Conservation (phyloP, 2,888 invertebrate genomes). For the Meghimatium bilineatum region DNA sequence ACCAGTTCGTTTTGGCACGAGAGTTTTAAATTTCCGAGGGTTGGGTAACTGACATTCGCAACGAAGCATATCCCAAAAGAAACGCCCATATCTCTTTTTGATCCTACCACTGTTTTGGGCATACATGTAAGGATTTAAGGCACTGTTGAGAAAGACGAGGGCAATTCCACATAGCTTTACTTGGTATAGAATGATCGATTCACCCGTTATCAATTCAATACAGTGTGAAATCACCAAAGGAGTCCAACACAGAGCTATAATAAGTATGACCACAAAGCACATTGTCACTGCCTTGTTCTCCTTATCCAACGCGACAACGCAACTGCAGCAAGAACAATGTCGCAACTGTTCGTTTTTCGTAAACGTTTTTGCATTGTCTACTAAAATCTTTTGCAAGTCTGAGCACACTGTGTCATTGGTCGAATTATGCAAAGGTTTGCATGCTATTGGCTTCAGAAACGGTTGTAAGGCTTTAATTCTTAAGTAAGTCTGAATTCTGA, state of each 20-base stretch:
- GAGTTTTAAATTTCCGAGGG: constrained; percentile 9
- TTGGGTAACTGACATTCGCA: constrained; percentile 49
- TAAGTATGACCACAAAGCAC: constrained; percentile 67
- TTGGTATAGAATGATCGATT: constrained; percentile 68
- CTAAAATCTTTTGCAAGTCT: constrained; percentile 32
- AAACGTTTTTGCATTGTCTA: background rate
- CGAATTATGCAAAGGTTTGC: background rate
- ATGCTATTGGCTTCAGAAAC: background rate
- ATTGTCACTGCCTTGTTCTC: constrained; percentile 66
- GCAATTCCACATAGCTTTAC: constrained; percentile 70
- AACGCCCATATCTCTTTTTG: constrained; percentile 58
- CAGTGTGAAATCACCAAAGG: constrained; percentile 67
- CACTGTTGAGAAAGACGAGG: constrained; percentile 69
- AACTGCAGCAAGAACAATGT: constrained; percentile 53
- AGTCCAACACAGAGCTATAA: constrained; percentile 66
- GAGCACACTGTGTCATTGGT: background rate
- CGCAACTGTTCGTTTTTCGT: constrained; percentile 15
- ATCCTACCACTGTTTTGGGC: constrained; percentile 62
- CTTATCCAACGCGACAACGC: constrained; percentile 58
- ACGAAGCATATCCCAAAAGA: constrained; percentile 52
- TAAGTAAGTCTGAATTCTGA: constrained; percentile 54
- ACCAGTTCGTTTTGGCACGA: background rate
- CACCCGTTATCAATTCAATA: constrained; percentile 62
- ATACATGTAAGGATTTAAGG: constrained; percentile 68
- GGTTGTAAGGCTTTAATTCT: constrained; percentile 39